Percentiles rank a stretch among this genome's conserved stretches.
phyloP scores from a whole-genome alignment of 2,113 vertebrate genomes.

The Passer domesticus region DNA sequence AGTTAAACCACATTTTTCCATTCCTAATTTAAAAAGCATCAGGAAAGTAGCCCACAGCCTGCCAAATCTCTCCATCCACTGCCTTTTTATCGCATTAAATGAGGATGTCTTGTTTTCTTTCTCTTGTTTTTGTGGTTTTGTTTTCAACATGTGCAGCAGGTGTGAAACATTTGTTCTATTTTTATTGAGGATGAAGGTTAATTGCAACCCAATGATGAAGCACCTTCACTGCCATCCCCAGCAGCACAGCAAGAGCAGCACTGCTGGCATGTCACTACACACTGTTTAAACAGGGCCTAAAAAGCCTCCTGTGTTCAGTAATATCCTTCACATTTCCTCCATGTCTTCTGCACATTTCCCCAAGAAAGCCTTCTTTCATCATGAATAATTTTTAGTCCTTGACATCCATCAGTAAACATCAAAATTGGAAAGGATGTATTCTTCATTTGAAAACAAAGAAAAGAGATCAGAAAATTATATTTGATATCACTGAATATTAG shows the following conservation, averaged over 20 bases:
- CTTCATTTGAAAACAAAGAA: background rate
- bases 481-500: background rate
- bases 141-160: background rate
- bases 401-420: background rate
- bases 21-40: background rate
- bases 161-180: accelerated
- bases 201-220: background rate
- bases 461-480: background rate
- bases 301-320: background rate
- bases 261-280: background rate
- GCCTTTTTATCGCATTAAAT: background rate
- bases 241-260: background rate
- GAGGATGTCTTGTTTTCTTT: background rate
- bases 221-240: background rate
- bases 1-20: background rate
- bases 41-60: background rate
- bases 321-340: background rate
- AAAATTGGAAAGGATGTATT: background rate
- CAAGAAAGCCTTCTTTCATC: background rate
- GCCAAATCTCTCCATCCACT: too few relatives aligned
- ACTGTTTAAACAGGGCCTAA: background rate
- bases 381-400: background rate
- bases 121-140: too few relatives aligned
- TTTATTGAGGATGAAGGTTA: background rate
- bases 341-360: background rate